These are phyloP conservation scores for Nannospalax galili DNA, from an alignment of 2,113 vertebrate species.

Conservation along the genomic window DNA sequence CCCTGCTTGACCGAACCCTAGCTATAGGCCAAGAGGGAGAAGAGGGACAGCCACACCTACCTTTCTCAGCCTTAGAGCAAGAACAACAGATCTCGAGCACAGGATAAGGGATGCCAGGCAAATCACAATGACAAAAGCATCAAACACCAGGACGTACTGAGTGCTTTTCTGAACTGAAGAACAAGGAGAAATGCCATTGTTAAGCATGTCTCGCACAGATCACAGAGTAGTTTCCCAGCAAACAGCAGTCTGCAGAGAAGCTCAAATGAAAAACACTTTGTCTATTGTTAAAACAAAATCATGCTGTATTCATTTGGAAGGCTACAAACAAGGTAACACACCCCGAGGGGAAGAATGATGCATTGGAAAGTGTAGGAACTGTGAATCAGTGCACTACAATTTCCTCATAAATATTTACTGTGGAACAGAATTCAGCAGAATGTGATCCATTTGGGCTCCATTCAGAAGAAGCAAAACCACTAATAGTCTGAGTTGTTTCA, in stretches of 20 bases:
- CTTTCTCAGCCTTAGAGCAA: conserved; percentile 92
- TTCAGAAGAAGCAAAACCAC: background rate
- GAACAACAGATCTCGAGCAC: conserved; percentile 94
- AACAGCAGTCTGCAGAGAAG: background rate
- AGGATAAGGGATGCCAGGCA: conserved; percentile 93
- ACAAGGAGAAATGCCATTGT: conserved; percentile 4
- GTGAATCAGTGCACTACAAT: background rate
- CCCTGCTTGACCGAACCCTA: background rate
- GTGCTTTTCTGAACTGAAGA: conserved; percentile 93
- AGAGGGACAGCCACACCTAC: conserved; percentile 80
- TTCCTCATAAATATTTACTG: background rate
- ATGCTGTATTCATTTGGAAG: background rate
- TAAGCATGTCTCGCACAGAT: background rate
- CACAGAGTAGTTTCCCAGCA: background rate
- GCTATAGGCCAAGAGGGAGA: no score
- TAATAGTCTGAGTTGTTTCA: background rate
- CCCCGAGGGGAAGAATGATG: background rate
- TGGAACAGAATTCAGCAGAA: background rate
- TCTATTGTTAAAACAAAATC: background rate
- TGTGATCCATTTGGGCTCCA: background rate
- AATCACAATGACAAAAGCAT: conserved; percentile 92
- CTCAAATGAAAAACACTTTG: background rate
- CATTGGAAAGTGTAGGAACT: background rate
- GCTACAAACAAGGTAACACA: background rate
- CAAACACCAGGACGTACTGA: conserved; percentile 93